These are phyloP conservation scores for Tricholaema leucomelas DNA, from an alignment of 2,113 vertebrate species.

Conservation along the genomic window DNA sequence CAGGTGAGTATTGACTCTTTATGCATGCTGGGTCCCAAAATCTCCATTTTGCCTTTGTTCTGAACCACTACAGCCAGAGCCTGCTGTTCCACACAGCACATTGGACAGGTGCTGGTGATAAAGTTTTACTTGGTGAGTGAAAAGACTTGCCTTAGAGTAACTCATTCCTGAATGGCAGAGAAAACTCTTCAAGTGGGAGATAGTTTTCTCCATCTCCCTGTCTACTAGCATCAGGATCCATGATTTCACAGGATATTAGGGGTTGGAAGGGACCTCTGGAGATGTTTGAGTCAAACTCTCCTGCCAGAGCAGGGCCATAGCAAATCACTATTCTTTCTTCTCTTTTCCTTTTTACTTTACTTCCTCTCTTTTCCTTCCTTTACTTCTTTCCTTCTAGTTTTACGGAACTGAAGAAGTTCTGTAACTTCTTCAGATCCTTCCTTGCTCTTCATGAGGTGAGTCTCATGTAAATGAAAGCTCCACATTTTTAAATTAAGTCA, in stretches of 20 bases:
- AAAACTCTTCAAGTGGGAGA: neutral
- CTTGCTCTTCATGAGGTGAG: neutral
- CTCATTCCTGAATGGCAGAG: neutral
- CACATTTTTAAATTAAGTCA: neutral
- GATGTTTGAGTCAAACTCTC: no score
- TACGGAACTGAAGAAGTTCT: no score
- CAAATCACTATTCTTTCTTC: no score
- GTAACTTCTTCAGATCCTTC: neutral
- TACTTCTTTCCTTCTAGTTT: no score
- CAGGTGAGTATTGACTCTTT: slow-evolving; percentile 38
- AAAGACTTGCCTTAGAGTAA: neutral
- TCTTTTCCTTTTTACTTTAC: no score
- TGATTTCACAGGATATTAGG: neutral
- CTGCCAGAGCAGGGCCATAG: no score
- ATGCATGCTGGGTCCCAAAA: neutral
- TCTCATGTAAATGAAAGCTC: neutral
- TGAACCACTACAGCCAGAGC: neutral
- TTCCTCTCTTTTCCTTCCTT: no score
- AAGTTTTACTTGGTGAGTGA: neutral
- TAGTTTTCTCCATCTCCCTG: neutral
- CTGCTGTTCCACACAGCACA: neutral
- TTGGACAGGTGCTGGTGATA: neutral
- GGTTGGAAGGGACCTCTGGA: no score
- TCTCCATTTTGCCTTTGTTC: neutral
- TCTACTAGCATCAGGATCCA: neutral